A percentile compares a stretch with the other conserved stretches of the same genome.
phyloP scores from a whole-genome alignment of 2,888 invertebrate species.

The Zygogramma bicolorata region DNA sequence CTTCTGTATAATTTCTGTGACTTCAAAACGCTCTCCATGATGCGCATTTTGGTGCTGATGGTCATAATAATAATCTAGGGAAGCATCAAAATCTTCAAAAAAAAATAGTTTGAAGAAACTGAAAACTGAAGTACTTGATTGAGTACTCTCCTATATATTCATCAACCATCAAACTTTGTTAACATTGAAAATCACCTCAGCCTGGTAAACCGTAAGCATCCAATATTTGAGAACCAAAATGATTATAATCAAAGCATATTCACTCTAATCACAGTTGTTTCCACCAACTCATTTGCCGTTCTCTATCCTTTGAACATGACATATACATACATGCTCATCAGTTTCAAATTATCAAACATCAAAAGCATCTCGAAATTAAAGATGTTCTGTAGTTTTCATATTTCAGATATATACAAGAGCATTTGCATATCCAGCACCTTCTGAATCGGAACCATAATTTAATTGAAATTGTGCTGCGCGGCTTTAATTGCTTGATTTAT shows the following conservation, averaged over 20 bases:
- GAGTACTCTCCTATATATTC: too few relatives aligned
- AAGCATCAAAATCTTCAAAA: too few relatives aligned
- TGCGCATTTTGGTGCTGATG: too few relatives aligned
- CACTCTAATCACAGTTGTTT: not conserved
- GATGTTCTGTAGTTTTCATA: not conserved
- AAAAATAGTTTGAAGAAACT: too few relatives aligned
- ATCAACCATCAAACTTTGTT: not conserved
- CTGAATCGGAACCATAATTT: conserved; percentile 11
- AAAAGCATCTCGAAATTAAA: not conserved
- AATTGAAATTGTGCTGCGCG: conserved; percentile 13
- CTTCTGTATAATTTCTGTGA: too few relatives aligned
- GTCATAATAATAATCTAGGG: too few relatives aligned
- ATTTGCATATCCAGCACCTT: conserved; percentile 16
- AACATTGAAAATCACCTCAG: not conserved
- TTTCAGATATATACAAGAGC: conserved; percentile 11
- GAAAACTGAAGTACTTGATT: too few relatives aligned
- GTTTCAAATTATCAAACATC: not conserved
- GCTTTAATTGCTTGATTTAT: conserved; percentile 30
- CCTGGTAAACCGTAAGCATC: not conserved
- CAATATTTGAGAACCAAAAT: not conserved
- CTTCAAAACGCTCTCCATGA: too few relatives aligned
- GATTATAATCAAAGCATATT: not conserved
- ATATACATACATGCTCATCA: not conserved
- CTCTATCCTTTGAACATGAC: not conserved
- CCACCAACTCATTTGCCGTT: not conserved